These are phyloP conservation scores for Sebastes oblongus DNA, from an alignment of 2,797 vertebrate species.

Conservation along the genomic window DNA sequence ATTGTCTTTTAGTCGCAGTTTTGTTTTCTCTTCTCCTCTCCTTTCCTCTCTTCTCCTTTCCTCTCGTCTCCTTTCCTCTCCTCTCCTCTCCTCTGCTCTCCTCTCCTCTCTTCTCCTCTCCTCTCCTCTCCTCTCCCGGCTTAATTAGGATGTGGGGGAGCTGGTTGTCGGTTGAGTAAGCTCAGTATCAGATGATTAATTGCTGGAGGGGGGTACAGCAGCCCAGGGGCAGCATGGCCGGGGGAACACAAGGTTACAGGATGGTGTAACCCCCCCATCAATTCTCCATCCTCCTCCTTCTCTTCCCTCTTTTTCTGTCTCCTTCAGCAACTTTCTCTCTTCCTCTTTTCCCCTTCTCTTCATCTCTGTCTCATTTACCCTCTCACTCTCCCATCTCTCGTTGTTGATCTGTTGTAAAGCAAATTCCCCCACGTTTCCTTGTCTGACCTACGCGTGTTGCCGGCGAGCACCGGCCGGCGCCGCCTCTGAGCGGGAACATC, in stretches of 20 bases:
- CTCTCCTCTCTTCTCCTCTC: background rate
- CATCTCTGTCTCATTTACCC: slow-evolving; percentile 75
- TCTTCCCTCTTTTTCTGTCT: slow-evolving; percentile 39
- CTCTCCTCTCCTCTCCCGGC: slow-evolving; percentile 27
- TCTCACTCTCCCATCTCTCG: slow-evolving; percentile 55
- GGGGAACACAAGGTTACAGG: slow-evolving; percentile 81
- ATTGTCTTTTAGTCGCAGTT: slow-evolving; percentile 12
- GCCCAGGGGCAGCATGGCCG: slow-evolving; percentile 72
- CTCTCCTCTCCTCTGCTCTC: background rate
- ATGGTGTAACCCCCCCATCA: slow-evolving; percentile 47
- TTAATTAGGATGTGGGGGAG: slow-evolving; percentile 84
- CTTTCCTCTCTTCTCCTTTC: slow-evolving; percentile 5
- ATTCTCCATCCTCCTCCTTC: slow-evolving; percentile 13
- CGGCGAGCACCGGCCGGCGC: slow-evolving; percentile 18
- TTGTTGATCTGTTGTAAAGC: slow-evolving; percentile 68
- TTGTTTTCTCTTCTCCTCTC: slow-evolving; percentile 6
- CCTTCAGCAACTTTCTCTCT: slow-evolving; percentile 40
- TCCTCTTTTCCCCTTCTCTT: slow-evolving; percentile 45
- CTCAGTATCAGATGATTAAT: slow-evolving; percentile 86
- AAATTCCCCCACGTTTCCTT: slow-evolving; percentile 45
- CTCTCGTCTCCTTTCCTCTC: slow-evolving; percentile 1
- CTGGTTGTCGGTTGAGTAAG: slow-evolving; percentile 81
- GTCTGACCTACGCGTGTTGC: slow-evolving; percentile 56
- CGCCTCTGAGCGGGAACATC: slow-evolving; percentile 46
- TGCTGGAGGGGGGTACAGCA: slow-evolving; percentile 77